Base-by-base conservation (phyloP, 2,888 invertebrate species). In the Osmoderma eremita region DNA sequence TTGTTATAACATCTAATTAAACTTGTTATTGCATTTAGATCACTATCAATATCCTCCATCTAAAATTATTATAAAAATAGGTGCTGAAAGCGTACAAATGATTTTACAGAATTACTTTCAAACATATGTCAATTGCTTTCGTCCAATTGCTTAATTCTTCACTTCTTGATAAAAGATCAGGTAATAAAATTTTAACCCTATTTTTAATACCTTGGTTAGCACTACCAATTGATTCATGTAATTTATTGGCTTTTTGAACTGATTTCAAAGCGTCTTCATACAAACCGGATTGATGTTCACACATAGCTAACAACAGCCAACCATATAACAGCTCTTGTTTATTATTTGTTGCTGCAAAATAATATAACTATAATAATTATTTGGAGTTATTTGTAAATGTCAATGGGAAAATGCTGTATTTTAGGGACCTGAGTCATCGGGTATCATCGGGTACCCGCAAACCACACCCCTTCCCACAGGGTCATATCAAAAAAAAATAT, bases 211-310 rank as follows among this genome's bases (percentile, higher is more conserved):
- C 68, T 36, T 70, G 49, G 67, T 80, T 77, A n/a, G 75, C 73
- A 66, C 77, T 76, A 54, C 74, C 73, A 15, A 74, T 74, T 4
- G 77, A 74, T 50, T 79, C 73, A 17, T 81, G 69, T 15, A 83
- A 72, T 72, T 82, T 79, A 18, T 81, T 72, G 17, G 83, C 82
- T 71, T 80, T 77, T 38, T 69, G 70, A n/a, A 81, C 79, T 56
- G 82, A 79, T 51, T 76, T 75, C 65, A 83, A 79, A 0, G 86
- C 86, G 70, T 87, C 83, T 39, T 82, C 78, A 78, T 83, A 85
- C 49, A 87, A 85, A 63, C 86, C 82, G 39, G 89, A 77, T 69
- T 79, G 80, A 61, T 83, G 75, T 74, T 85, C 83, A 45, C 85
- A 80, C 54, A 82, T 79, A 3, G 83, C 82, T 41, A 88, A 77